Conservation (phyloP, 2,888 invertebrate species). For the Aspidapion aeneum region DNA sequence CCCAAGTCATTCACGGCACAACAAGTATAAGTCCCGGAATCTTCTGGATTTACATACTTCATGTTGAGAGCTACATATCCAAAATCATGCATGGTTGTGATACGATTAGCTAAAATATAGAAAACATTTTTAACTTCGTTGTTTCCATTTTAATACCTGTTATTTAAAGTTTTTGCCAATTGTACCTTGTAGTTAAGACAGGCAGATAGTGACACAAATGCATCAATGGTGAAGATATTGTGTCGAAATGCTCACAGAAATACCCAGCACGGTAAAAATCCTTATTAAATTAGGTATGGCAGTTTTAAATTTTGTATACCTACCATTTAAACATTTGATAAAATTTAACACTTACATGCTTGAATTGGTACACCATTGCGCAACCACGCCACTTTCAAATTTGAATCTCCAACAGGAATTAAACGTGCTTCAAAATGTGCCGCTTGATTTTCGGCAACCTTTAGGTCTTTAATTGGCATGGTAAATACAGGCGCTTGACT, state of each 20-base stretch:
- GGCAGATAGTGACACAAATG: too few species aligned
- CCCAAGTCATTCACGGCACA: slow-evolving; percentile 90
- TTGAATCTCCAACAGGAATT: slow-evolving; percentile 91
- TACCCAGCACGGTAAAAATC: too few species aligned
- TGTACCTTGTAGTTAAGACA: too few species aligned
- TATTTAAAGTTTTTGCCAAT: too few species aligned
- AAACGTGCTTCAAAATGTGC: slow-evolving; percentile 92
- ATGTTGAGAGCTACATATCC: slow-evolving; percentile 94
- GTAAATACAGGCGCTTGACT: slow-evolving; percentile 92
- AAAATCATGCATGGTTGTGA: slow-evolving; percentile 95
- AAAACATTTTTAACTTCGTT: too few species aligned
- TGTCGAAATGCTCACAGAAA: too few species aligned
- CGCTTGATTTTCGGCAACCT: slow-evolving; percentile 86
- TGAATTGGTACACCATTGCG: slow-evolving; percentile 88
- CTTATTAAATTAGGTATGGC: too few species aligned
- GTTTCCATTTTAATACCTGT: too few species aligned
- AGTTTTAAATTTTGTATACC: too few species aligned
- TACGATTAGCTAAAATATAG: slow-evolving; percentile 77
- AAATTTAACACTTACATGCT: slow-evolving; percentile 70
- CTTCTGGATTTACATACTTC: slow-evolving; percentile 93
- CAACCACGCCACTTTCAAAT: slow-evolving; percentile 90
- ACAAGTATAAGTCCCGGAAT: slow-evolving; percentile 95
- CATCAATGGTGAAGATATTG: too few species aligned
- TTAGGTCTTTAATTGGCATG: slow-evolving; percentile 81
- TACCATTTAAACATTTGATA: too few species aligned